A percentile compares a stretch with the other conserved stretches of the same genome.
phyloP scores from a whole-genome alignment of 30 jellyfish, hydroid and myxozoan species.

The Aurelia sp. region DNA sequence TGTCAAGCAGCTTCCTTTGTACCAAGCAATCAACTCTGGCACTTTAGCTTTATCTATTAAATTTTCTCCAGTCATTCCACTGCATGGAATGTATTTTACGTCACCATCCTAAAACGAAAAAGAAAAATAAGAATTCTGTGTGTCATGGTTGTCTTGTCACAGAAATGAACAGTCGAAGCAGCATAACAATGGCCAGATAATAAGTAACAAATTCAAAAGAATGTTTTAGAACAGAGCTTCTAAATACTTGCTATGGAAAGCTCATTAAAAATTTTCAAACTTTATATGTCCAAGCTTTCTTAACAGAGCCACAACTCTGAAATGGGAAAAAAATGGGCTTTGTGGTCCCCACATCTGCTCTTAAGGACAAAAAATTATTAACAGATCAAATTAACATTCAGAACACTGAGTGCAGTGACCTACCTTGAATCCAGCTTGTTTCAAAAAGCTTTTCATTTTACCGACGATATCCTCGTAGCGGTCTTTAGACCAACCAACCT shows the following conservation, averaged over 20 bases:
- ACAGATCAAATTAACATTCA: no score
- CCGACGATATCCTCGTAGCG: slow-evolving; percentile 84
- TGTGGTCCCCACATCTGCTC: not conserved
- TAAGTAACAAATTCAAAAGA: no score
- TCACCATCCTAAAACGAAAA: slow-evolving; percentile 78
- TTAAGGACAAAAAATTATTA: not conserved
- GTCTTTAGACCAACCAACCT: slow-evolving; percentile 94
- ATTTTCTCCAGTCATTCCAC: slow-evolving; percentile 98
- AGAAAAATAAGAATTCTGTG: not conserved
- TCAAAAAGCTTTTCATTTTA: slow-evolving; percentile 75
- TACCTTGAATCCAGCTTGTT: slow-evolving; percentile 98
- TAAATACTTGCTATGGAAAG: no score
- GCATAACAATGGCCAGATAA: no score
- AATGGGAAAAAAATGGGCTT: no score
- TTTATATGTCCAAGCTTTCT: no score
- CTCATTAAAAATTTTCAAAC: no score
- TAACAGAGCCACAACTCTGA: no score
- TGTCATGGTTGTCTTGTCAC: no score
- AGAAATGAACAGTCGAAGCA: no score
- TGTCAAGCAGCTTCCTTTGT: slow-evolving; percentile 66
- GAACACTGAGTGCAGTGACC: slow-evolving; percentile 25
- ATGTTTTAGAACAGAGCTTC: no score
- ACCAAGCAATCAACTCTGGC: slow-evolving; percentile 76
- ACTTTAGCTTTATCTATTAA: slow-evolving; percentile 72
- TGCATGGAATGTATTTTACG: slow-evolving; percentile 91